Percentiles rank a stretch among this genome's conserved stretches.
Conservation (phyloP, 1,140 invertebrate genomes). For the Rhopalosiphum maidis region DNA sequence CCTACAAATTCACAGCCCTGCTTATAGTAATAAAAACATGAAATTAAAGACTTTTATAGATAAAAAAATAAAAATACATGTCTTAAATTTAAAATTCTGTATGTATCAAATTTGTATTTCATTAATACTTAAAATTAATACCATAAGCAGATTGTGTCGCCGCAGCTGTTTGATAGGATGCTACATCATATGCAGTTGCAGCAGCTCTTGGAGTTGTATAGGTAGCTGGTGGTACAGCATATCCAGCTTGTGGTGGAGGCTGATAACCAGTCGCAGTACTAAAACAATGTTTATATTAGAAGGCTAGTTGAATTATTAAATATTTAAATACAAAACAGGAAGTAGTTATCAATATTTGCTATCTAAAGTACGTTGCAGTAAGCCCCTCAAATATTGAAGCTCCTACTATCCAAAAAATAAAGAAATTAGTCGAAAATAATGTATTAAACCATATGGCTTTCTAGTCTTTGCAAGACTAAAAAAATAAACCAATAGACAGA, state of each 20-base stretch:
- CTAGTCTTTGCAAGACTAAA: neutral
- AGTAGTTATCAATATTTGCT: neutral
- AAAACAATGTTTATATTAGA: neutral
- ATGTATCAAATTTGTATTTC: too few relatives aligned
- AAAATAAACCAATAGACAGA: neutral
- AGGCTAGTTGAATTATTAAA: neutral
- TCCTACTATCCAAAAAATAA: neutral
- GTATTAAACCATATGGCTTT: neutral
- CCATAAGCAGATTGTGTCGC: slow-evolving; percentile 70
- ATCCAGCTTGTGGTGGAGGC: slow-evolving; percentile 79
- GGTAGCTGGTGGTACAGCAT: slow-evolving; percentile 77
- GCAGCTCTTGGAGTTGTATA: slow-evolving; percentile 75
- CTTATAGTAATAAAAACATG: too few relatives aligned
- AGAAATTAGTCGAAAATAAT: neutral
- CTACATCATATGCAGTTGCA: slow-evolving; percentile 77
- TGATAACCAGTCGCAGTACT: slow-evolving; percentile 75
- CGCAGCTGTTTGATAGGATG: slow-evolving; percentile 77
- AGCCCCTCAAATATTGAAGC: neutral
- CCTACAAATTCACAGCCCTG: too few relatives aligned
- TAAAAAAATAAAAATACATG: too few relatives aligned
- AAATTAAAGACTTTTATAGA: too few relatives aligned
- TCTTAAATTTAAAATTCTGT: too few relatives aligned
- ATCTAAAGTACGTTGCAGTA: neutral
- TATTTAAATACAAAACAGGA: neutral
- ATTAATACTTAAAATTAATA: neutral